These are phyloP conservation scores for Agrochola lota DNA, from an alignment of 2,888 invertebrate genomes.

Conservation along the genomic window DNA sequence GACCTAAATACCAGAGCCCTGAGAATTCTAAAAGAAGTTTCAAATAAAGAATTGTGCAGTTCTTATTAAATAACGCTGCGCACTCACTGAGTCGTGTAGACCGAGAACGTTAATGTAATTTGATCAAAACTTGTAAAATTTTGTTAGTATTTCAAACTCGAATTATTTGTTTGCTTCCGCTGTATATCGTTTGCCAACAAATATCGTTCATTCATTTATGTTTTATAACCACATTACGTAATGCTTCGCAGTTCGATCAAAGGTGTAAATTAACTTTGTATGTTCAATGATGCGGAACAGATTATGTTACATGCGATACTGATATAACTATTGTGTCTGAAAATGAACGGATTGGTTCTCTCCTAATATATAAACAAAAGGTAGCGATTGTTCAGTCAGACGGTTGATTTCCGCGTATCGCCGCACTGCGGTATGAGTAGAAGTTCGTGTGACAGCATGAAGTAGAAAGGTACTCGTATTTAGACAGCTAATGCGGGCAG, in stretches of 20 bases:
- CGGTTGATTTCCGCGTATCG: conserved; percentile 44
- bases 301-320: conserved; percentile 36
- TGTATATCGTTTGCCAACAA: conserved; percentile 14
- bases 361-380: conserved; percentile 50
- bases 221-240: conserved; percentile 20
- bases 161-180: conserved; percentile 27
- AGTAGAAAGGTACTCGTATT: conserved; percentile 68
- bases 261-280: conserved; percentile 29
- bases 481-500: conserved; percentile 65
- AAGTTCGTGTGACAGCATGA: conserved; percentile 49
- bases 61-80: conserved; percentile 22
- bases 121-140: conserved; percentile 28
- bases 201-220: conserved; percentile 10
- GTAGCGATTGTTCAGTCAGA: conserved; percentile 45
- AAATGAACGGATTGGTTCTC: conserved; percentile 26
- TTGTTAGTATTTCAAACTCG: conserved; percentile 30
- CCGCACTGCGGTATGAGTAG: conserved; percentile 20
- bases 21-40: conserved; percentile 37
- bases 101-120: conserved; percentile 37
- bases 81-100: conserved; percentile 17
- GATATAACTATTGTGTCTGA: conserved; percentile 30
- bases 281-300: conserved; percentile 39
- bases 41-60: conserved; percentile 23
- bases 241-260: conserved; percentile 24
- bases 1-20: conserved; percentile 55